phyloP scores from a whole-genome alignment of 2,113 vertebrate genomes.

The Nanorana parkeri region DNA sequence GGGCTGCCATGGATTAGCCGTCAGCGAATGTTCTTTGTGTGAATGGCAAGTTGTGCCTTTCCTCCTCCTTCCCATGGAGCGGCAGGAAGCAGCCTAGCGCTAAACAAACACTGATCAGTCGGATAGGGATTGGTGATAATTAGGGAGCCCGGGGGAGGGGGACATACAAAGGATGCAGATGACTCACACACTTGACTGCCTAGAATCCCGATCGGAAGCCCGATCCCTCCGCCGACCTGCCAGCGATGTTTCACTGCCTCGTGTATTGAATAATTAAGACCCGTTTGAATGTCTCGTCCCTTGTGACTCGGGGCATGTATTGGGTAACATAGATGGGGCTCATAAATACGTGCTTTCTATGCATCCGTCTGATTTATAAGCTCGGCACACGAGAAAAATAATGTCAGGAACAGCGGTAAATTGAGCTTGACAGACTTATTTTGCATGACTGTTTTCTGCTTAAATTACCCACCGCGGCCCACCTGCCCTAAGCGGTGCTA shows the following conservation, averaged over 20 bases:
- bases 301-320: neutral
- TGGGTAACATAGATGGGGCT: neutral
- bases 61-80: neutral
- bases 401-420: conserved; percentile 16
- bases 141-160: neutral
- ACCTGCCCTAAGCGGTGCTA: neutral
- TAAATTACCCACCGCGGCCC: conserved; percentile 6
- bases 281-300: neutral
- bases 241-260: neutral
- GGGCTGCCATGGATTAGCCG: no score
- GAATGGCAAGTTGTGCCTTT: neutral
- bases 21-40: neutral
- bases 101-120: conserved; percentile 30
- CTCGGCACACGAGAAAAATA: conserved; percentile 2
- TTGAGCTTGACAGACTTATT: conserved; percentile 29
- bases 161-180: neutral
- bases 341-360: neutral
- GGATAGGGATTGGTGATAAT: conserved; percentile 22
- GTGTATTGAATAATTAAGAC: no score
- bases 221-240: no score
- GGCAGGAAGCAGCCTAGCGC: conserved; percentile 16
- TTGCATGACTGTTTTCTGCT: conserved; percentile 31
- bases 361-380: conserved; percentile 6
- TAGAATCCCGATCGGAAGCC: neutral
- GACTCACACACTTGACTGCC: neutral